A percentile compares a stretch with the other conserved stretches of the same genome.
These are phyloP conservation scores for Azemiops feae DNA, from an alignment of 2,113 vertebrate species.

Conservation along the genomic window DNA sequence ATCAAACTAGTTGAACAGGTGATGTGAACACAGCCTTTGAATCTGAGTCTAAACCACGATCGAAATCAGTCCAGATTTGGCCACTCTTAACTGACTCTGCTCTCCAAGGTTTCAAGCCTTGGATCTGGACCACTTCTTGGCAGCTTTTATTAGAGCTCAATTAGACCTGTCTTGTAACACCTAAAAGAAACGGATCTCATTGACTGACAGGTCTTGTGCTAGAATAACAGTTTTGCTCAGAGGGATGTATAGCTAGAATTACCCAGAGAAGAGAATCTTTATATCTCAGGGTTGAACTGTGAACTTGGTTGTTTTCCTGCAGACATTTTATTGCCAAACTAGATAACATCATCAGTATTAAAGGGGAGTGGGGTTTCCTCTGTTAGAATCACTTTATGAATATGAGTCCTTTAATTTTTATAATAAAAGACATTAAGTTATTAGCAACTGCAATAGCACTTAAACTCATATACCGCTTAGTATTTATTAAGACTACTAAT, in stretches of 20 bases:
- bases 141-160: not conserved
- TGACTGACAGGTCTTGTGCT: not conserved
- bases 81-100: not conserved
- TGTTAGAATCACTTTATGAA: not conserved
- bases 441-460: not conserved
- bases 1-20: not conserved
- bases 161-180: not conserved
- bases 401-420: not conserved
- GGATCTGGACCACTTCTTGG: not conserved
- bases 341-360: too few species aligned
- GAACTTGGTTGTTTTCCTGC: too few species aligned
- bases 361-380: too few species aligned
- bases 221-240: not conserved
- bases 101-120: not conserved
- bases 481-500: too few species aligned
- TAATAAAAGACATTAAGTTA: not conserved
- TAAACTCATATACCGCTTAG: too few species aligned
- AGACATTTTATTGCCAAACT: too few species aligned
- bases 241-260: not conserved
- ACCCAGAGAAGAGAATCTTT: too few species aligned
- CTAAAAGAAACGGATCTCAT: not conserved
- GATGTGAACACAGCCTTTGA: not conserved
- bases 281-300: too few species aligned
- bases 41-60: not conserved
- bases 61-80: not conserved